Conservation (phyloP, 2,113 vertebrate species). For the Cyprinodon brontotheroides region DNA sequence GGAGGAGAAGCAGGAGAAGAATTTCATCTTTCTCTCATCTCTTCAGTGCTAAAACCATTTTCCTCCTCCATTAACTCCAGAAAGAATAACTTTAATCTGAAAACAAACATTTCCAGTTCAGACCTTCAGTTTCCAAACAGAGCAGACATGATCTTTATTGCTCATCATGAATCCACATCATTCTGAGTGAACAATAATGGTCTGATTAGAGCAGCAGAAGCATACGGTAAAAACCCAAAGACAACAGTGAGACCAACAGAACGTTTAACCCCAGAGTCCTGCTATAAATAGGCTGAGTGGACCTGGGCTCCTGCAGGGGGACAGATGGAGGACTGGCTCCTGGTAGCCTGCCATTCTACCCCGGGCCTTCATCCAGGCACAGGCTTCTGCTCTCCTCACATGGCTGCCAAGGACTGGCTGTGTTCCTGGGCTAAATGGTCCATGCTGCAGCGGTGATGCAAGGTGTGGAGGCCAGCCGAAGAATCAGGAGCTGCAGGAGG, state of each 20-base stretch:
- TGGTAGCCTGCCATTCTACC: conserved; percentile 60
- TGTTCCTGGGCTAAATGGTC: conserved; percentile 40
- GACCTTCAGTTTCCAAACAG: too few relatives aligned
- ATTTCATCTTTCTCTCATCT: too few relatives aligned
- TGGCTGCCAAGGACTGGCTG: conserved; percentile 57
- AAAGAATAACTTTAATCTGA: too few relatives aligned
- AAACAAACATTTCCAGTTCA: too few relatives aligned
- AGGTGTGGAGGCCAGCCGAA: conserved; percentile 26
- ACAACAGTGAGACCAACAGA: conserved; percentile 29
- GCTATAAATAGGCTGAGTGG: conserved; percentile 56
- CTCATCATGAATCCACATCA: not conserved
- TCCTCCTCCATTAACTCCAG: too few relatives aligned
- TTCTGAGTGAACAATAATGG: not conserved
- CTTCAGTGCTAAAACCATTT: too few relatives aligned
- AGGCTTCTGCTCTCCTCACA: conserved; percentile 26
- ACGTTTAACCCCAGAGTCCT: conserved; percentile 47
- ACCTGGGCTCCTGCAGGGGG: conserved; percentile 43
- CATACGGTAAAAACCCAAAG: not conserved
- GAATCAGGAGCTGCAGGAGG: conserved; percentile 8
- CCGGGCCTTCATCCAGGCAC: conserved; percentile 62
- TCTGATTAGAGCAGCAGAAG: not conserved
- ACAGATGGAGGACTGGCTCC: conserved; percentile 75
- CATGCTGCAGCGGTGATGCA: conserved; percentile 4
- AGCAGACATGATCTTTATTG: too few relatives aligned
- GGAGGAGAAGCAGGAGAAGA: too few relatives aligned